phyloP scores from a whole-genome alignment of 2,113 vertebrate species.

The Marmota flaviventris region DNA sequence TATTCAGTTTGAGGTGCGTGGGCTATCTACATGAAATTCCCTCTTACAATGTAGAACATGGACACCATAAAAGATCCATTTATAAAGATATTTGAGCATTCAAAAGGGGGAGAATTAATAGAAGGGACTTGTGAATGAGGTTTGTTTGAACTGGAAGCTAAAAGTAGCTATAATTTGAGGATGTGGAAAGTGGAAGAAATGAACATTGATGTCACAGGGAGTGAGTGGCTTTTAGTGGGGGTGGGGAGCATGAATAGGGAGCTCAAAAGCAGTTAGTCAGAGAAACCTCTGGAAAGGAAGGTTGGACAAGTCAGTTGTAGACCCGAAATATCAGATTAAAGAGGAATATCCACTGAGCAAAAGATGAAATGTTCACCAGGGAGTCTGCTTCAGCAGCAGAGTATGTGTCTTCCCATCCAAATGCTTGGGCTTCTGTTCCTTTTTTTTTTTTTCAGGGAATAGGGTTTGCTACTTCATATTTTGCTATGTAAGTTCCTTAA shows the following conservation, averaged over 20 bases:
- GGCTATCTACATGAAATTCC: neutral
- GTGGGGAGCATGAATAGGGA: neutral
- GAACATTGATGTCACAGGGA: neutral
- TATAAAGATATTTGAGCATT: neutral
- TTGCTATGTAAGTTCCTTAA: neutral
- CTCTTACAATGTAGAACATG: neutral
- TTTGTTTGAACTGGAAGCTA: neutral
- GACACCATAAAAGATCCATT: fast-evolving
- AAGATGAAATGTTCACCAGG: no score
- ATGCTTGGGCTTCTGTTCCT: neutral
- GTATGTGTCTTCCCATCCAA: neutral
- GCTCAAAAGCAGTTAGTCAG: neutral
- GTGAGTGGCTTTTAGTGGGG: neutral
- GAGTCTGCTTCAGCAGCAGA: neutral
- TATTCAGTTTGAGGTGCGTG: neutral
- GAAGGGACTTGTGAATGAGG: neutral
- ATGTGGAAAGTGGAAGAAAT: neutral
- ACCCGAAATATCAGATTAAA: neutral
- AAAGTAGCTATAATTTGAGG: neutral
- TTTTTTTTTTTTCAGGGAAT: neutral
- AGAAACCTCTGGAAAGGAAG: neutral
- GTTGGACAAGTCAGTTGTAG: neutral
- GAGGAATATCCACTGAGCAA: neutral
- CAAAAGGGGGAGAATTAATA: neutral
- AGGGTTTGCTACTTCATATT: neutral